These are phyloP conservation scores for Montipora sp. DNA, from an alignment of 64 coral and sea anemone species.

Conservation along the genomic window DNA sequence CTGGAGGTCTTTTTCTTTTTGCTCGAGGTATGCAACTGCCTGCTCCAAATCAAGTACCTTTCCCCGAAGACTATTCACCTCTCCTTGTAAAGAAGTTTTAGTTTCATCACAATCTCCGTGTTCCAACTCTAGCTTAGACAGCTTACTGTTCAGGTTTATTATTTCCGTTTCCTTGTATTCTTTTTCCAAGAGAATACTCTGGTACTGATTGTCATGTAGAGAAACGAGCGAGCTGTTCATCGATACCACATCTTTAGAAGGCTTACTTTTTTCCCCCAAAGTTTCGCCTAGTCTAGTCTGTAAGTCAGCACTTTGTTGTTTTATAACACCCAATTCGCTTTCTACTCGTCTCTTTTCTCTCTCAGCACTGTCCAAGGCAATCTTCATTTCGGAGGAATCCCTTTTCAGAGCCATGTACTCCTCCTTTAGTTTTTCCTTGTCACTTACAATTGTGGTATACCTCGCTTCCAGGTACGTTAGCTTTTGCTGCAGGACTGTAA, in stretches of 20 bases:
- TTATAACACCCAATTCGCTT: slow-evolving; percentile 12
- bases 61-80: slow-evolving; percentile 34
- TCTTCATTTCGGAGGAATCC: slow-evolving; percentile 69
- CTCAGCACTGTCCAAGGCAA: slow-evolving; percentile 1
- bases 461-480: slow-evolving; percentile 62
- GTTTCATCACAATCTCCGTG: slow-evolving; percentile 45
- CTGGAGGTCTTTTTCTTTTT: slow-evolving; percentile 68
- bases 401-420: slow-evolving; percentile 42
- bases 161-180: slow-evolving; percentile 51
- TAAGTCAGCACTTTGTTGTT: slow-evolving; percentile 36
- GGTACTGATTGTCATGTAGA: slow-evolving; percentile 15
- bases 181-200: background rate
- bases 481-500: slow-evolving; percentile 63
- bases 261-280: slow-evolving; percentile 30
- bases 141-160: slow-evolving; percentile 22
- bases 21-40: slow-evolving; percentile 49
- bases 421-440: slow-evolving; percentile 69
- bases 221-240: background rate
- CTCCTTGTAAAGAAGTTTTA: slow-evolving; percentile 57
- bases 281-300: slow-evolving; percentile 20
- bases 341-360: slow-evolving; percentile 48
- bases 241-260: background rate
- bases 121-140: slow-evolving; percentile 53
- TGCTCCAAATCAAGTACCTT: slow-evolving; percentile 68
- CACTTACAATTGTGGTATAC: slow-evolving; percentile 48